phyloP scores from a whole-genome alignment of 2,888 invertebrate genomes.

The Oithona nana region DNA sequence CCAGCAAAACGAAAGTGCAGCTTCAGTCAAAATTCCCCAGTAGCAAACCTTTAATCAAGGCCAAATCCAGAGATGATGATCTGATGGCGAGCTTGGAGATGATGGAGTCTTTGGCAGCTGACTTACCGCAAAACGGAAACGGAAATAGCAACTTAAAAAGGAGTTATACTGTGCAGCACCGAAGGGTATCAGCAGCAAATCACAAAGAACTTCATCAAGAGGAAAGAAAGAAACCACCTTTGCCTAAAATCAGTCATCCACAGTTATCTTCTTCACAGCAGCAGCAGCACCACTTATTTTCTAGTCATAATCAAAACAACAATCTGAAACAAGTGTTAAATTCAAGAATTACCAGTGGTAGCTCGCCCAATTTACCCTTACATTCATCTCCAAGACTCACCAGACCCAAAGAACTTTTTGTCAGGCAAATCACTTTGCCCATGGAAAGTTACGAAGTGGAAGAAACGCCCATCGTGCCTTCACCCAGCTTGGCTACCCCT shows the following conservation, averaged over 20 bases:
- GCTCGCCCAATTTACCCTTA: background rate
- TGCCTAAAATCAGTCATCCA: constrained; percentile 4
- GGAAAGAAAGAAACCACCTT: constrained; percentile 7
- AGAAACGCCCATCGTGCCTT: background rate
- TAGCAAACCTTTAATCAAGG: background rate
- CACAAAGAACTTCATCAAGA: too few species aligned
- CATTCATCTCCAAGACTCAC: background rate
- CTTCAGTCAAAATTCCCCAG: background rate
- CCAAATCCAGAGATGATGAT: background rate
- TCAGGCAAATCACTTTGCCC: background rate
- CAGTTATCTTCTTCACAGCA: background rate
- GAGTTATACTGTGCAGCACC: background rate
- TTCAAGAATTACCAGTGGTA: background rate
- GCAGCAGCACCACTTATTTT: background rate
- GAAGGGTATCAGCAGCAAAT: background rate
- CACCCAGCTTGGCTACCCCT: background rate
- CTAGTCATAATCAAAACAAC: background rate
- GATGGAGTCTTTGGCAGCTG: constrained; percentile 4
- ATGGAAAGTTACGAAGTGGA: background rate
- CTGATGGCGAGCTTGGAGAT: constrained; percentile 9
- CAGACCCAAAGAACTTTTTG: background rate
- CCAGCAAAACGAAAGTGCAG: background rate
- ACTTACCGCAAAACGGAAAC: background rate
- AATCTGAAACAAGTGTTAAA: background rate
- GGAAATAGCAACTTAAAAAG: background rate